Evolutionary conservation across 2,113 vertebrate species (phyloP).

Genomic region (Sinosuthora webbiana): DNA sequence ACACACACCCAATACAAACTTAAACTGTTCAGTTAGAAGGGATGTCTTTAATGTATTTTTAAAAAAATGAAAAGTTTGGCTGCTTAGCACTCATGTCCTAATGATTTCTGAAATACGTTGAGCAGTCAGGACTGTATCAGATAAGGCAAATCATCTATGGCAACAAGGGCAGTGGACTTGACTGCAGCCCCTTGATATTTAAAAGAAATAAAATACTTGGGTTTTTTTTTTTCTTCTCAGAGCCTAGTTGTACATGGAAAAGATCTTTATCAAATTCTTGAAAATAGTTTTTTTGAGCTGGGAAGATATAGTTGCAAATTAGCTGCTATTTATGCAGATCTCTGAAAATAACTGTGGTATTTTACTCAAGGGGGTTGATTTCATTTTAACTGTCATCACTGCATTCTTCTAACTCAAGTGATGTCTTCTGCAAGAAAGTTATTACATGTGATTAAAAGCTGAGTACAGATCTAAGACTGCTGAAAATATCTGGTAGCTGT

Average conservation of each 20-base stretch:
- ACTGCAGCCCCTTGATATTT: not conserved
- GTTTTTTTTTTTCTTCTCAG: not conserved
- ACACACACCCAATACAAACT: not conserved
- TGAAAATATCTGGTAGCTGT: not conserved
- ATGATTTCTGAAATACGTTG: not conserved
- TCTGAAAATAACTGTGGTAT: constrained; percentile 27
- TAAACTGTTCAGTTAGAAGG: not conserved
- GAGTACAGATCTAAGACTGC: not conserved
- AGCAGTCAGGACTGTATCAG: not conserved
- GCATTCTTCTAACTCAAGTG: not conserved
- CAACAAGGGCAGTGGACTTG: not conserved
- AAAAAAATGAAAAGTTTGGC: not conserved
- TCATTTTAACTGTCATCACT: constrained; percentile 35
- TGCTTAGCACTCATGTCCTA: not conserved
- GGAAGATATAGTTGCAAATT: not conserved
- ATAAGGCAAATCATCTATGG: not conserved
- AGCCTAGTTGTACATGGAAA: not conserved
- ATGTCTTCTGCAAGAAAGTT: constrained; percentile 15
- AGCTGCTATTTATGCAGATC: constrained; percentile 12
- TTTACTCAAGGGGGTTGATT: not conserved
- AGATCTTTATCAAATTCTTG: not conserved
- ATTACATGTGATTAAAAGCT: constrained; percentile 21
- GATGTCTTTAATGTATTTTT: not conserved
- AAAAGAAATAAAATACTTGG: not conserved
- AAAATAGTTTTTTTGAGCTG: not conserved